phyloP scores from a whole-genome alignment of 2,888 invertebrate species.

The Campopleginae sp. region DNA sequence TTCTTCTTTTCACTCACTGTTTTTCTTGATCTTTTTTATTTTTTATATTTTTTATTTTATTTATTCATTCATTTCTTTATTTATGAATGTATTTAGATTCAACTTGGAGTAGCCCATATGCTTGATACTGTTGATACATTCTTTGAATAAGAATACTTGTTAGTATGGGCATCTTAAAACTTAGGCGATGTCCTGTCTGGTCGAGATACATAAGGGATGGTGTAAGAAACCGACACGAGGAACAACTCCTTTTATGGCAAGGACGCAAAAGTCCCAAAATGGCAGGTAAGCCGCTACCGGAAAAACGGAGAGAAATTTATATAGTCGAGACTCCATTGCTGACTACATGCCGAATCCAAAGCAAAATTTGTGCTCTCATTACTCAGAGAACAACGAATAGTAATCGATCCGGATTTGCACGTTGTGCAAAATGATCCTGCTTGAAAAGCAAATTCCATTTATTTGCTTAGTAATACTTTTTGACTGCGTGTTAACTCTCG shows the following conservation, averaged over 20 bases:
- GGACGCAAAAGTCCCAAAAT: slow-evolving; percentile 51
- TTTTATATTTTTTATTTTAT: too few relatives aligned
- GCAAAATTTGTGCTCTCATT: neutral
- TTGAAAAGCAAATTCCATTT: too few relatives aligned
- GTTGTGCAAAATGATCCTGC: too few relatives aligned
- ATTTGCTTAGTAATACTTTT: too few relatives aligned
- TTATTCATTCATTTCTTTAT: neutral
- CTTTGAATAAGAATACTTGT: neutral
- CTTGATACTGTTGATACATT: neutral
- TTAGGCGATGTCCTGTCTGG: neutral
- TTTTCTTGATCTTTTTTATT: too few relatives aligned
- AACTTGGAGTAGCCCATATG: neutral
- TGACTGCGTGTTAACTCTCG: too few relatives aligned
- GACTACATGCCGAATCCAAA: neutral
- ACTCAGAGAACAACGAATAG: too few relatives aligned
- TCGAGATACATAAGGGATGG: slow-evolving; percentile 1
- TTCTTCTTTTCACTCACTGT: too few relatives aligned
- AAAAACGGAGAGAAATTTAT: slow-evolving; percentile 21
- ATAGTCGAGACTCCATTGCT: neutral
- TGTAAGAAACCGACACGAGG: slow-evolving; percentile 45
- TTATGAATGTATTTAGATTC: neutral
- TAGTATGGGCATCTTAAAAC: neutral
- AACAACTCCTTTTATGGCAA: slow-evolving; percentile 66
- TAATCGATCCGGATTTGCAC: too few relatives aligned
- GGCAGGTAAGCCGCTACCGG: slow-evolving; percentile 53